Evolutionary conservation across 2,888 invertebrate species (phyloP).

Genomic region (Chloroclysta siterata): DNA sequence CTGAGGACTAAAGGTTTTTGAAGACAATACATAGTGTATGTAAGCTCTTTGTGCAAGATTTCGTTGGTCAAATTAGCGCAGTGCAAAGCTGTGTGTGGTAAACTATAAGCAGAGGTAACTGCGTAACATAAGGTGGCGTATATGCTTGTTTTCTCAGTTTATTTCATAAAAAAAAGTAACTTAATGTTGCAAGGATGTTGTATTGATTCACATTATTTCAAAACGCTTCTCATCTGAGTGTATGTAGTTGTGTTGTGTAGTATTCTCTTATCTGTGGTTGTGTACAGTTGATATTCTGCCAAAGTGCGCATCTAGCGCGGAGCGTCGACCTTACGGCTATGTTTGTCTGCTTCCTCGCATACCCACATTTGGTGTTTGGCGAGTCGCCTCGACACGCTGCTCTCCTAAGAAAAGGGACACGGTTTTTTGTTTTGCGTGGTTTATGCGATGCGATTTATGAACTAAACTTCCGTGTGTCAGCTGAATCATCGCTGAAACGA

Average conservation of each 20-base stretch:
- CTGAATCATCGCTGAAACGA: constrained; percentile 28
- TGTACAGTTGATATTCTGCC: constrained; percentile 37
- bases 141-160: too few species aligned
- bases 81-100: too few species aligned
- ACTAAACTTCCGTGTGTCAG: constrained; percentile 32
- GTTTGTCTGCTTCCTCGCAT: constrained; percentile 41
- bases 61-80: too few species aligned
- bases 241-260: constrained; percentile 3
- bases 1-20: background rate
- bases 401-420: constrained; percentile 43
- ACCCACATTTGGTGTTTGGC: constrained; percentile 50
- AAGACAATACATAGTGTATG: background rate
- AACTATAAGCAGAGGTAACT: too few species aligned
- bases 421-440: constrained; percentile 35
- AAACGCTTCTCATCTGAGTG: background rate
- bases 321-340: constrained; percentile 42
- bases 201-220: background rate
- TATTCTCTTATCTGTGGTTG: too few species aligned
- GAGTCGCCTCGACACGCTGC: constrained; percentile 31
- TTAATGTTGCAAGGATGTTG: too few species aligned
- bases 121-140: too few species aligned
- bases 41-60: background rate
- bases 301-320: constrained; percentile 39
- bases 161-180: too few species aligned
- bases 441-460: constrained; percentile 16